Conservation (phyloP, 92 coral and sea anemone genomes). For the Metridium senile region DNA sequence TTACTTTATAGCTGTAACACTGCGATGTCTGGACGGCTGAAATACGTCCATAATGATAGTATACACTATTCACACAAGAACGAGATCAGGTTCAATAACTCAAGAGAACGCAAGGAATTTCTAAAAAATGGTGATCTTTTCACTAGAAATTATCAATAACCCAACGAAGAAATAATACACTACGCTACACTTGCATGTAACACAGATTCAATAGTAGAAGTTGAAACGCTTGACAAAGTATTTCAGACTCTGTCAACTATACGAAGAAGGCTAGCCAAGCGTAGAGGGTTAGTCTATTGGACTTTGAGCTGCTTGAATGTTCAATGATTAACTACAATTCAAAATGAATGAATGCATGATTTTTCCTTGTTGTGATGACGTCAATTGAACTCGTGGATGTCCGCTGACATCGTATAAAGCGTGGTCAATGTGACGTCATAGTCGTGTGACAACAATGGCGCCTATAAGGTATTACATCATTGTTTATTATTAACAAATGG, state of each 20-base stretch:
- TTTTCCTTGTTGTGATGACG: conserved; percentile 13
- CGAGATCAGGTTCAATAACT: too few species aligned
- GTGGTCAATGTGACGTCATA: conserved; percentile 1
- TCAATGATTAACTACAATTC: neutral
- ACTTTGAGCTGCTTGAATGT: neutral
- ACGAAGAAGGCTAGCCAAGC: neutral
- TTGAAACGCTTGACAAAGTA: too few species aligned
- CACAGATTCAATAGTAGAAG: too few species aligned
- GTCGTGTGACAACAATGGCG: neutral
- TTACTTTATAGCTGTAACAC: neutral
- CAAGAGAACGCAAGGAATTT: too few species aligned
- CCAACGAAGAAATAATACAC: too few species aligned
- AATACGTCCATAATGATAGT: too few species aligned
- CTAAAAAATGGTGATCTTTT: too few species aligned
- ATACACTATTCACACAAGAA: too few species aligned
- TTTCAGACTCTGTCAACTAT: too few species aligned
- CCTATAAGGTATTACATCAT: neutral
- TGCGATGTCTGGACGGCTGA: neutral
- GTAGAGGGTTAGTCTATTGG: neutral
- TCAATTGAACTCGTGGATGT: conserved; percentile 7
- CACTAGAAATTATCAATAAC: too few species aligned
- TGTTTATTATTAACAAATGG: neutral
- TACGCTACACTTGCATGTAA: too few species aligned
- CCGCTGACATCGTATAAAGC: conserved; percentile 23
- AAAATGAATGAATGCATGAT: neutral